These are phyloP conservation scores for Sturnus vulgaris DNA, from an alignment of 2,113 vertebrate species.

Conservation along the genomic window DNA sequence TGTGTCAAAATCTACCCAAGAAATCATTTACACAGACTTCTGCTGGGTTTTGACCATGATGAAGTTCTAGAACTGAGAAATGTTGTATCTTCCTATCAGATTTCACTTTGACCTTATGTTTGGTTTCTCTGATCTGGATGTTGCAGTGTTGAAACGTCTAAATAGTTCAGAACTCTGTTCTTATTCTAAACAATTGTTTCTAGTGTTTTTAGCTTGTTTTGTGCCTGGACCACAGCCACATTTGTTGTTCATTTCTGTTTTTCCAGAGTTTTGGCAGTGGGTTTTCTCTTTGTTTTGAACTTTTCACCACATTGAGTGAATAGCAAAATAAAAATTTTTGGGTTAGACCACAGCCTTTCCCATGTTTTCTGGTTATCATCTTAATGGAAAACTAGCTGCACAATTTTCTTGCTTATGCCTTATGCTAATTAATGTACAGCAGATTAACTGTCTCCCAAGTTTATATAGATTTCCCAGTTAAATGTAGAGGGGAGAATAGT, in stretches of 20 bases:
- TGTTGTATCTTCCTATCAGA: not conserved
- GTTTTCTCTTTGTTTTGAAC: not conserved
- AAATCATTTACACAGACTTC: not conserved
- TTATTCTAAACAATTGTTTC: not conserved
- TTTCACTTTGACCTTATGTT: not conserved
- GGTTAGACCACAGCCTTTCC: not conserved
- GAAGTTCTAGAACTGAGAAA: not conserved
- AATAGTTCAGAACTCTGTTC: not conserved
- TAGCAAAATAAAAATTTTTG: not conserved
- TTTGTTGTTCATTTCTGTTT: accelerated
- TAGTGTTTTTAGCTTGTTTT: not conserved
- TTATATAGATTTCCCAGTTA: not conserved
- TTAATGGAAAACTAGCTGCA: not conserved
- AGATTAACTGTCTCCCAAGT: not conserved
- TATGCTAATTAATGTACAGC: not conserved
- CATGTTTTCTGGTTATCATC: not conserved
- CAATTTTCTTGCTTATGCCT: not conserved
- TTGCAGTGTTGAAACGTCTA: not conserved
- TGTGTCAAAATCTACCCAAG: not conserved
- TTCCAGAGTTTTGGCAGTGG: not conserved
- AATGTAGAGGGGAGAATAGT: not conserved
- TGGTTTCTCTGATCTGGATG: not conserved
- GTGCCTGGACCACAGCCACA: not conserved
- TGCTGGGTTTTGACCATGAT: not conserved
- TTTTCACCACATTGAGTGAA: not conserved